These are phyloP conservation scores for Lacanobia oleracea DNA, from an alignment of 2,888 invertebrate genomes.

Conservation along the genomic window DNA sequence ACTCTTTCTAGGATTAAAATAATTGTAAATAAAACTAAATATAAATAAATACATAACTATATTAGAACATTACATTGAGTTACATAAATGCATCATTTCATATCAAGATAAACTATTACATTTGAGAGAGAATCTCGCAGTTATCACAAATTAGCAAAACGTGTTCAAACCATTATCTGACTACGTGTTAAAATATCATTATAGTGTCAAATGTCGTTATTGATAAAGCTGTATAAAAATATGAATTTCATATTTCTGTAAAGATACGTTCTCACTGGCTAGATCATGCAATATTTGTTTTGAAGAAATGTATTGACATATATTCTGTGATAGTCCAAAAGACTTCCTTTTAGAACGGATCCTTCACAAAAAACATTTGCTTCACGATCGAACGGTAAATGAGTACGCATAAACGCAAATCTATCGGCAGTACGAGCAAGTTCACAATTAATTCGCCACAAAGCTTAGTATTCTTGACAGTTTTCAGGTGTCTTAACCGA, in stretches of 20 bases:
- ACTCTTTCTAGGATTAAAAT: slow-evolving; percentile 38
- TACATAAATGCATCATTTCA: slow-evolving; percentile 73
- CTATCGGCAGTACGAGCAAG: background rate
- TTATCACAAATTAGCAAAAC: slow-evolving; percentile 61
- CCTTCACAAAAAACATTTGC: background rate
- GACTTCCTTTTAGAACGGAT: background rate
- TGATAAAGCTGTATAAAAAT: slow-evolving; percentile 60
- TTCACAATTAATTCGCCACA: too few relatives aligned
- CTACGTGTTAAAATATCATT: slow-evolving; percentile 57
- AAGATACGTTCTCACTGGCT: slow-evolving; percentile 47
- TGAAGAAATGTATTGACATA: too few relatives aligned
- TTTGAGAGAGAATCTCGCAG: slow-evolving; percentile 44
- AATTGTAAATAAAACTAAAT: slow-evolving; percentile 64
- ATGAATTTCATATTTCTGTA: slow-evolving; percentile 49
- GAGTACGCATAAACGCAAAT: background rate
- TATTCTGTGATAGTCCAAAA: too few relatives aligned
- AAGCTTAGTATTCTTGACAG: too few relatives aligned
- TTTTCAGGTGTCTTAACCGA: too few relatives aligned
- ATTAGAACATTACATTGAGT: slow-evolving; percentile 69
- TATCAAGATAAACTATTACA: slow-evolving; percentile 57
- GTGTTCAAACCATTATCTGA: slow-evolving; percentile 58
- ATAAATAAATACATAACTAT: slow-evolving; percentile 75
- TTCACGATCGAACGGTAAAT: background rate
- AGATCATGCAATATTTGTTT: background rate
- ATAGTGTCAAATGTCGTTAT: slow-evolving; percentile 62